phyloP scores from a whole-genome alignment of 2,888 invertebrate genomes.

The Julus scandinavius region DNA sequence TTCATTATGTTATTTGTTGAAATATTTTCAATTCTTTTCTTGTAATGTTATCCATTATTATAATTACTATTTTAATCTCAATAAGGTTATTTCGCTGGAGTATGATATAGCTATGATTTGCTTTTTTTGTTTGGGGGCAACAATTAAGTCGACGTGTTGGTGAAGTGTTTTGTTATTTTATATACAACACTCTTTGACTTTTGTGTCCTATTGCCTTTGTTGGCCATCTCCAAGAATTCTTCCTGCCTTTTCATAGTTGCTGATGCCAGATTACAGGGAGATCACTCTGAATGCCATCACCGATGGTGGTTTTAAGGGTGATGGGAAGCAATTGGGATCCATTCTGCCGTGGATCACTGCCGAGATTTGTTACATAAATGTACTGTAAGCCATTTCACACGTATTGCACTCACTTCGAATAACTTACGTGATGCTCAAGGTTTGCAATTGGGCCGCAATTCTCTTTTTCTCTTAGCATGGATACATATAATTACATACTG shows the following conservation, averaged over 20 bases:
- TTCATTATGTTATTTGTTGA: background rate
- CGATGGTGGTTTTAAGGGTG: slow-evolving; percentile 50
- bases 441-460: slow-evolving; percentile 29
- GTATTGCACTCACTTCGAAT: slow-evolving; percentile 46
- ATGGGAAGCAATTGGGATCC: slow-evolving; percentile 47
- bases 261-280: slow-evolving; percentile 53
- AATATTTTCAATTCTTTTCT: background rate
- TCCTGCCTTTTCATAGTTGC: slow-evolving; percentile 53
- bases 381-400: slow-evolving; percentile 59
- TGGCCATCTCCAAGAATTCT: slow-evolving; percentile 31
- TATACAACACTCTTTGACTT: background rate
- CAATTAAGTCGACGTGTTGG: background rate
- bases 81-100: background rate
- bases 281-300: slow-evolving; percentile 51
- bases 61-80: background rate
- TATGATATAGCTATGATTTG: background rate
- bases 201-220: background rate
- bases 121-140: background rate
- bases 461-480: slow-evolving; percentile 17
- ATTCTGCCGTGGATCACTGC: slow-evolving; percentile 62
- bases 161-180: background rate
- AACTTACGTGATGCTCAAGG: slow-evolving; percentile 20
- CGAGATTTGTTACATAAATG: slow-evolving; percentile 66
- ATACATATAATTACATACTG: background rate
- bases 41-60: background rate